Base-by-base conservation (phyloP, 2,888 invertebrate genomes). In the Patella pellucida region DNA sequence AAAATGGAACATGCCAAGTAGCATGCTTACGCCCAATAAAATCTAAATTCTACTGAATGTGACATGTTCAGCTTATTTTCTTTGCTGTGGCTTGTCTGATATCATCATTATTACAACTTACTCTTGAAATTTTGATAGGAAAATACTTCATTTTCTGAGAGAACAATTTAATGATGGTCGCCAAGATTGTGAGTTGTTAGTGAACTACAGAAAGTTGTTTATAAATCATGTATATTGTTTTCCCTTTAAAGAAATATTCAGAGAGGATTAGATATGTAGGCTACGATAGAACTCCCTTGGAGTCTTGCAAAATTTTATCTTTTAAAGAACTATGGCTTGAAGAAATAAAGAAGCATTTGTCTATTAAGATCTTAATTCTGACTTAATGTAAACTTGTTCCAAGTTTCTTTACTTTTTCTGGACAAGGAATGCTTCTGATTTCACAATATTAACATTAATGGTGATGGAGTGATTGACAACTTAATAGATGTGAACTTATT, bases 301-400 rank as follows among this genome's bases (percentile, higher is more conserved):
- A n/a, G 11, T 19, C 19, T 62, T 62, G 19, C 23, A 23, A 62
- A 19, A 19, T 62, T 23, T 23, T 62, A 62, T 62, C 62, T 62
- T 62, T 23, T 14, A 19, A 12, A 23, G 19, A 62, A 12, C 11
- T 62, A 62, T 62, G 62, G 19, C 62, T 23, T 19, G 23, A 23
- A 62, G 23, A 62, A 62, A 62, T 62, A 62, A 62, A 62, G 62
- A 62, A 62, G 23, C 62, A 23, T 23, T 62, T 62, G 62, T 62
- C 19, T 62, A 23, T 62, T 62, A 23, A 23, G 14, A 62, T 62
- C 62, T 23, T 23, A 62, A 62, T 23, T 62, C 23, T 62, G 62
- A 62, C 23, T 23, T 62, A 62, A 41, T 41, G 41, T 41, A 41
- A 41, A 41, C 41, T 41, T 9, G 41, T 1, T 9, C 1, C 41